Evolutionary conservation across 2,888 invertebrate genomes (phyloP).

Genomic region (Acleris cristana): DNA sequence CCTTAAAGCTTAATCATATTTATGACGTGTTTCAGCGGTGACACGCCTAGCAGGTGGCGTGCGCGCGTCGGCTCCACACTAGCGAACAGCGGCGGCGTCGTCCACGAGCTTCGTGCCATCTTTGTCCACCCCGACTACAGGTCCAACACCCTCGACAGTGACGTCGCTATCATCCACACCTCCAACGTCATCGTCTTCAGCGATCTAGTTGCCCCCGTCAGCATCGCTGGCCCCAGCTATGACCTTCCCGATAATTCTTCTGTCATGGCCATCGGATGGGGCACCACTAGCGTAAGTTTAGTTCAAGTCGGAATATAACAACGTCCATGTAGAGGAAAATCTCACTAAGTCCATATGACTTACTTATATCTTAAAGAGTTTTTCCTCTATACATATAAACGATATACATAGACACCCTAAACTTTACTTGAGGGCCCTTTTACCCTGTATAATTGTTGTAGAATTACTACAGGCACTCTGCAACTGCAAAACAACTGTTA

Average conservation of each 20-base stretch:
- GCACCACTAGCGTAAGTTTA: slow-evolving; percentile 45
- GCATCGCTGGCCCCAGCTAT: slow-evolving; percentile 49
- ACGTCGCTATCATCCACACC: slow-evolving; percentile 28
- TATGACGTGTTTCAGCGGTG: slow-evolving; percentile 41
- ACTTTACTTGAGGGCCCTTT: too few species aligned
- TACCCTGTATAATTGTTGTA: too few species aligned
- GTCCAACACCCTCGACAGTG: slow-evolving; percentile 14
- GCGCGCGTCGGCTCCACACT: slow-evolving; percentile 34
- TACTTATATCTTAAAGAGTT: too few species aligned
- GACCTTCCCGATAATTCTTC: slow-evolving; percentile 47
- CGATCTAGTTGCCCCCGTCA: slow-evolving; percentile 41
- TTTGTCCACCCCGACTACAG: slow-evolving; percentile 25
- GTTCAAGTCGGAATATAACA: too few species aligned
- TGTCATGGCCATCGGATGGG: slow-evolving; percentile 56
- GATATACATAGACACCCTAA: too few species aligned
- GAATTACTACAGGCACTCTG: too few species aligned
- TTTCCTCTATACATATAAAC: too few species aligned
- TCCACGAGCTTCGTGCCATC: background rate
- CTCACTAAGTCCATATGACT: too few species aligned
- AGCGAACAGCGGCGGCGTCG: slow-evolving; percentile 38
- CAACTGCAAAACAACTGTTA: too few species aligned
- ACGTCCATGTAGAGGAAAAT: too few species aligned
- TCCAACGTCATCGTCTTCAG: slow-evolving; percentile 11
- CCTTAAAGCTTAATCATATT: background rate
- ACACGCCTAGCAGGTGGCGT: slow-evolving; percentile 47